A percentile compares a stretch with the other conserved stretches of the same genome.
These are phyloP conservation scores for Phalera bucephala DNA, from an alignment of 2,888 invertebrate genomes.

Conservation along the genomic window DNA sequence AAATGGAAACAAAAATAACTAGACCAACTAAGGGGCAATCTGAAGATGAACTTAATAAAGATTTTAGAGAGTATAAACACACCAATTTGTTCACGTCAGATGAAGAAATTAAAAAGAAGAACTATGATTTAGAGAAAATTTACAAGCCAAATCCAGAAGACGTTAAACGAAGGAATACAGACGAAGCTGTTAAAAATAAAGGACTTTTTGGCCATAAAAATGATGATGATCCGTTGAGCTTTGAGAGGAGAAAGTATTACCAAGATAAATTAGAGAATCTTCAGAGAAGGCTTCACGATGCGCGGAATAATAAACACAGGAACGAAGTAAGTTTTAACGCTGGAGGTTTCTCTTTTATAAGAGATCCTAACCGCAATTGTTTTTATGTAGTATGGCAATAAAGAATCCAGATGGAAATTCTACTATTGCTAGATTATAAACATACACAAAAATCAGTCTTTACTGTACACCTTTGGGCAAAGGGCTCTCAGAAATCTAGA, in stretches of 20 bases:
- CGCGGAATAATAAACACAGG: slow-evolving; percentile 25
- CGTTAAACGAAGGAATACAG: slow-evolving; percentile 15
- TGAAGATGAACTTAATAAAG: slow-evolving; percentile 1
- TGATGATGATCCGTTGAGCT: slow-evolving; percentile 38
- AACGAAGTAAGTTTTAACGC: slow-evolving; percentile 32
- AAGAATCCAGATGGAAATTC: too few species aligned
- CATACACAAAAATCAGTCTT: too few species aligned
- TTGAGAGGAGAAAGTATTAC: slow-evolving; percentile 56
- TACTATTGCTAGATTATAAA: too few species aligned
- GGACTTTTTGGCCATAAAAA: slow-evolving; percentile 15
- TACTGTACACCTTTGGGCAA: too few species aligned
- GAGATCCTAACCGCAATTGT: too few species aligned
- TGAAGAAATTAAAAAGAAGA: slow-evolving; percentile 1
- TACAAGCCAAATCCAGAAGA: slow-evolving; percentile 12
- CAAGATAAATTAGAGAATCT: slow-evolving; percentile 58
- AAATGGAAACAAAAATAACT: slow-evolving; percentile 2
- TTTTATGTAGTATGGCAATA: too few species aligned
- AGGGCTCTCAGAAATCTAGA: too few species aligned
- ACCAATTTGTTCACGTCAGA: slow-evolving; percentile 13
- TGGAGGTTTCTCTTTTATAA: too few species aligned
- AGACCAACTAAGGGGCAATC: slow-evolving; percentile 1
- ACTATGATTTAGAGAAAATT: slow-evolving; percentile 4
- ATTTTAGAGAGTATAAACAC: slow-evolving; percentile 6
- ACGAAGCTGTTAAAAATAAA: slow-evolving; percentile 15
- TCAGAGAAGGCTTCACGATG: slow-evolving; percentile 39